phyloP scores from a whole-genome alignment of 2,113 vertebrate species.

The Scolopax mira region DNA sequence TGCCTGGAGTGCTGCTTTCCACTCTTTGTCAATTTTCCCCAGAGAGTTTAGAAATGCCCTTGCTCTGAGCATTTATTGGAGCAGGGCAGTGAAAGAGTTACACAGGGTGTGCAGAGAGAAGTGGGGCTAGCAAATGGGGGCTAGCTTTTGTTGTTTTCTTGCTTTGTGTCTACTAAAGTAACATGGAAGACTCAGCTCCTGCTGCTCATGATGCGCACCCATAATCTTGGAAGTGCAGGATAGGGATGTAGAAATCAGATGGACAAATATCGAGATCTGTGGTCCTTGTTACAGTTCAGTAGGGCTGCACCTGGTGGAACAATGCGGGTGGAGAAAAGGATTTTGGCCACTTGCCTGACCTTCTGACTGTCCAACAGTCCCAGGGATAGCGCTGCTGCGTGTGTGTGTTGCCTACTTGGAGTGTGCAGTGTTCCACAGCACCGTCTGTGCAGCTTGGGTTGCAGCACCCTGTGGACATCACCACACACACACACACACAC shows the following conservation, averaged over 20 bases:
- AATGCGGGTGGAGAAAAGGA: not conserved
- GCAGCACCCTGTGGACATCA: rapidly evolving
- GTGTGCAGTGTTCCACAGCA: rapidly evolving
- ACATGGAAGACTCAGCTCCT: not conserved
- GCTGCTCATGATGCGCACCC: not conserved
- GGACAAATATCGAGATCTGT: not conserved
- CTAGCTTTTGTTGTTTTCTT: not conserved
- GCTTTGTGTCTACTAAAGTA: not conserved
- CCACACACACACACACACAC: rapidly evolving
- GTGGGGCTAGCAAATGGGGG: not conserved
- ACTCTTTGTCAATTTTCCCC: not conserved
- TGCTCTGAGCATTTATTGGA: not conserved
- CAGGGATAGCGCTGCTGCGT: not conserved
- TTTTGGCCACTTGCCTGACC: not conserved
- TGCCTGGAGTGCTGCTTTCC: not conserved
- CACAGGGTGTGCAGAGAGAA: not conserved
- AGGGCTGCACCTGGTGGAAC: not conserved
- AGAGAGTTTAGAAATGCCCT: not conserved
- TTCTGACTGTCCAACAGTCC: too few relatives aligned
- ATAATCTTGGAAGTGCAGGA: not conserved
- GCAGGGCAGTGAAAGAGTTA: not conserved
- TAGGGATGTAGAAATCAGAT: not conserved
- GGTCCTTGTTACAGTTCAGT: not conserved
- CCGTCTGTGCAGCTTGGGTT: rapidly evolving
- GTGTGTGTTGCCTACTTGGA: rapidly evolving